Conservation (phyloP, 64 coral and sea anemone genomes). For the Stichodactyla helianthus region DNA sequence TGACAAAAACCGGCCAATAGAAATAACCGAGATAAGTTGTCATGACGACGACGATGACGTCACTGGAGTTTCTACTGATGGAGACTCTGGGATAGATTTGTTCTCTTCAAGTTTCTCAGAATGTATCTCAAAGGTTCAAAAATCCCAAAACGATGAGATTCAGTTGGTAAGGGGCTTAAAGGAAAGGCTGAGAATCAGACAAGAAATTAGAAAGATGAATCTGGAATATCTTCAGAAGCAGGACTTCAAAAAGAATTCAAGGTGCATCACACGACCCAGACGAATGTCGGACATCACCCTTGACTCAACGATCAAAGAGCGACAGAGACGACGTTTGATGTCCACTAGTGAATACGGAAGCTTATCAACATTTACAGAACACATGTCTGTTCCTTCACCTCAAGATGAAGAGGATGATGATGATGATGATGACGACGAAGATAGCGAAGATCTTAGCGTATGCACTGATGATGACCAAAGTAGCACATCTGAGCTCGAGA, state of each 20-base stretch:
- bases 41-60: not conserved
- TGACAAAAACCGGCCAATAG: not conserved
- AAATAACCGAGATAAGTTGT: not conserved
- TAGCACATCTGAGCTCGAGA: not conserved
- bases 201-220: conserved; percentile 65
- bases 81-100: not conserved
- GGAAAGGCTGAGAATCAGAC: conserved; percentile 42
- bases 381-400: not conserved
- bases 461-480: conserved; percentile 15
- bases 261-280: conserved; percentile 29
- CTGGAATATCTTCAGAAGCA: conserved; percentile 51
- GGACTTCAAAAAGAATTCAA: conserved; percentile 12
- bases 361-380: conserved; percentile 49
- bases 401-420: not conserved
- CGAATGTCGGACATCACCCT: conserved; percentile 58
- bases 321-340: conserved; percentile 17
- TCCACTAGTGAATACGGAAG: conserved; percentile 83
- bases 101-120: conserved; percentile 10
- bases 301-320: conserved; percentile 25
- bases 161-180: conserved; percentile 48
- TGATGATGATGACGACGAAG: not conserved
- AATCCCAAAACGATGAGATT: conserved; percentile 54
- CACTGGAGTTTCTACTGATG: not conserved
- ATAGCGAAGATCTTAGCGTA: not conserved
- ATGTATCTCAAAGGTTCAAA: conserved; percentile 27